A percentile compares a stretch with the other conserved stretches of the same genome.
phyloP scores from a whole-genome alignment of 2,888 invertebrate genomes.

The Altica lythri region DNA sequence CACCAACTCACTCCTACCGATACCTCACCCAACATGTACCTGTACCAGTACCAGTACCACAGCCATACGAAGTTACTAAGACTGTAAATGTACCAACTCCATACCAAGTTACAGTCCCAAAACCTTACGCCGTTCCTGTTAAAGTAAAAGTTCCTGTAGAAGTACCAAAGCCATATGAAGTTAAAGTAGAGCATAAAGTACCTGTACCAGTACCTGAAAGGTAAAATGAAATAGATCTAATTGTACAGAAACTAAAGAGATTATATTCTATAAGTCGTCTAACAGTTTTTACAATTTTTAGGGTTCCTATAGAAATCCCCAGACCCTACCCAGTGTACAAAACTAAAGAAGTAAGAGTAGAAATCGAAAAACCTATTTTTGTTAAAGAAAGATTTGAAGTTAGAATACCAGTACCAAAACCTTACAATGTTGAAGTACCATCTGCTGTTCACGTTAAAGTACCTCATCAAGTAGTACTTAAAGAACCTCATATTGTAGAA shows the following conservation, averaged over 20 bases:
- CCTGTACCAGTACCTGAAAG: constrained; percentile 37
- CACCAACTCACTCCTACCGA: constrained; percentile 4
- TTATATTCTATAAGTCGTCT: too few relatives aligned
- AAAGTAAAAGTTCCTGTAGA: constrained; percentile 43
- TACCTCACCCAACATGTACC: constrained; percentile 29
- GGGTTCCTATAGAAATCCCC: constrained; percentile 44
- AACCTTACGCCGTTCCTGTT: constrained; percentile 40
- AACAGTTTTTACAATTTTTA: too few relatives aligned
- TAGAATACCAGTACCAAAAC: constrained; percentile 41
- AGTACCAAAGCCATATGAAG: constrained; percentile 45
- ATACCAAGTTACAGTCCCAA: constrained; percentile 43
- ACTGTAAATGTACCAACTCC: constrained; percentile 37
- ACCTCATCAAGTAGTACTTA: constrained; percentile 38
- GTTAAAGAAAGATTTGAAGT: constrained; percentile 44
- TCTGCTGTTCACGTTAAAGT: constrained; percentile 43
- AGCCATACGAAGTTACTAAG: constrained; percentile 34
- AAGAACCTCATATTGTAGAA: constrained; percentile 24
- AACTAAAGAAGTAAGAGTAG: constrained; percentile 39
- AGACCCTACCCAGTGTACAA: constrained; percentile 48
- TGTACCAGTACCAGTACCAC: constrained; percentile 35
- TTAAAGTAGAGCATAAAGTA: constrained; percentile 43
- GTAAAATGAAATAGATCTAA: too few relatives aligned
- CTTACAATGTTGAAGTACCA: constrained; percentile 42
- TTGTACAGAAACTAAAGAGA: too few relatives aligned
- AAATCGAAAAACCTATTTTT: constrained; percentile 45